A percentile compares a stretch with the other conserved stretches of the same genome.
These are phyloP conservation scores for Suricata suricatta DNA, from an alignment of 2,113 vertebrate species.

Conservation along the genomic window DNA sequence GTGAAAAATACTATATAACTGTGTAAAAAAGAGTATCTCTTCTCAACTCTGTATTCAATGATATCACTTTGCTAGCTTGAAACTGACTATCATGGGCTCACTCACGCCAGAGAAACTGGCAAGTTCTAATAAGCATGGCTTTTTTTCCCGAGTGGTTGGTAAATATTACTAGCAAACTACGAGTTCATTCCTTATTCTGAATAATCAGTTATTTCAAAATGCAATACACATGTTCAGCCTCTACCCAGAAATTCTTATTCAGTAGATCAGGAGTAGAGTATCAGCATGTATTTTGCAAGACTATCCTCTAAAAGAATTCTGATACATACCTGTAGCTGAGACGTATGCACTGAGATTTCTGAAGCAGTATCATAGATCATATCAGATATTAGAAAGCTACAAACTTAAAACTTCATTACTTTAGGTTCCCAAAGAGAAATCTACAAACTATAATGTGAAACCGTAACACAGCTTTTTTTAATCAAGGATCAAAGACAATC, in stretches of 20 bases:
- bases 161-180: not conserved
- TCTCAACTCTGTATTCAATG: not conserved
- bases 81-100: not conserved
- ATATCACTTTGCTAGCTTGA: not conserved
- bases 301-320: not conserved
- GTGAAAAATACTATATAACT: not conserved
- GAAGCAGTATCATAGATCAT: not conserved
- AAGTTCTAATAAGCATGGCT: not conserved
- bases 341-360: not conserved
- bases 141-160: not conserved
- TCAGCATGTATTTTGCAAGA: not conserved
- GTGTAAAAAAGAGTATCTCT: not conserved
- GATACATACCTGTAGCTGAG: not conserved
- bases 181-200: not conserved
- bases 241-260: not conserved
- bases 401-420: not conserved
- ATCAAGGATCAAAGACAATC: not conserved
- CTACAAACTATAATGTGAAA: not conserved
- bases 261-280: not conserved
- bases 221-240: not conserved
- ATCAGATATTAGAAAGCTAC: not conserved
- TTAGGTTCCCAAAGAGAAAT: not conserved
- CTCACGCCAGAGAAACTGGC: not conserved
- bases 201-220: not conserved
- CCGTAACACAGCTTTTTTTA: not conserved